phyloP scores from a whole-genome alignment of 2,888 invertebrate genomes.

The Stramonita haemastoma region DNA sequence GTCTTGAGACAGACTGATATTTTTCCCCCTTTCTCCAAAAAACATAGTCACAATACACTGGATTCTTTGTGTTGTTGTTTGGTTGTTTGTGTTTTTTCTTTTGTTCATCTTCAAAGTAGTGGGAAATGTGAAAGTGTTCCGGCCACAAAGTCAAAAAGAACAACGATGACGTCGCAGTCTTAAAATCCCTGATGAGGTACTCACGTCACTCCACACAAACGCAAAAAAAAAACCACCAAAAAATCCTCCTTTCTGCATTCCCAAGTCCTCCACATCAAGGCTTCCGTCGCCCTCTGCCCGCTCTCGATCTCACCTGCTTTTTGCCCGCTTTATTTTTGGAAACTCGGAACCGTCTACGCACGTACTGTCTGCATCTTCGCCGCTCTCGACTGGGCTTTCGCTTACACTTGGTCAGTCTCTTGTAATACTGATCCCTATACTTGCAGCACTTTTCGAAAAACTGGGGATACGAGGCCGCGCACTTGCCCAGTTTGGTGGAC shows the following conservation, averaged over 20 bases:
- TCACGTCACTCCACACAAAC: not conserved
- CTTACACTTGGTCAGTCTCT: constrained; percentile 56
- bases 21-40: not conserved
- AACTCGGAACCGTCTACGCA: constrained; percentile 44
- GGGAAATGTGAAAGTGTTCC: not conserved
- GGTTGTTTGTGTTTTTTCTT: not conserved
- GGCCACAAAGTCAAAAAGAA: not conserved
- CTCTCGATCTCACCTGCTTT: not conserved
- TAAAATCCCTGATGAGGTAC: not conserved
- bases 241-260: not conserved
- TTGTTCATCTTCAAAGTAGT: not conserved
- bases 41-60: no score
- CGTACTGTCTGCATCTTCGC: constrained; percentile 43
- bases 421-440: constrained; percentile 53
- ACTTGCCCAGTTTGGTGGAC: constrained; percentile 60
- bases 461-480: constrained; percentile 56
- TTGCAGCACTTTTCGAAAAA: constrained; percentile 65
- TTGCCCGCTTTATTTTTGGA: not conserved
- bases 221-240: not conserved
- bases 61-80: no score
- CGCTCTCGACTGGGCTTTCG: constrained; percentile 36
- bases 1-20: not conserved
- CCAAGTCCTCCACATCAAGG: constrained; percentile 13
- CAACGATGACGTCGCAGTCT: constrained; percentile 8
- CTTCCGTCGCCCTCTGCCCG: not conserved